Evolutionary conservation across 1,140 invertebrate genomes (phyloP), one percentile per base, ranked within the genome.

Genomic region (Stegodyphus mimosarum): DNA sequence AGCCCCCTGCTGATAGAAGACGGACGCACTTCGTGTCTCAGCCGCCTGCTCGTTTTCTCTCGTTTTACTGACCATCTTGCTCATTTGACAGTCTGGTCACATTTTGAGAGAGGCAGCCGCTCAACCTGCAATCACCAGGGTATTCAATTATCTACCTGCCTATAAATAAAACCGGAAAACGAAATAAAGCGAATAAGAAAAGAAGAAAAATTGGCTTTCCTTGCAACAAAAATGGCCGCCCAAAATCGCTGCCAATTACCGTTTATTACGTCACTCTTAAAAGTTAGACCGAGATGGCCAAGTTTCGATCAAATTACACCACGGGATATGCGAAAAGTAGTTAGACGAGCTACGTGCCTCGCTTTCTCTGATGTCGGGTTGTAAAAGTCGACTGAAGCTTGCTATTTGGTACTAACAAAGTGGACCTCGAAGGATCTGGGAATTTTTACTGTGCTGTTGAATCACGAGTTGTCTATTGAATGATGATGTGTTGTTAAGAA

Each of bases 141-240:
- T 77, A 77, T 77, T 77, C 74, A 77, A 77, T 77, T 77, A 77
- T 60, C 49, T 66, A 13, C 60, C 60, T 77, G 74, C 77, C 77
- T 60, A 79, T 79, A 79, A 79, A 79, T 79, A 79, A 79, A 73
- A 70, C 67, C 77, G 77, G 67, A 79, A 70, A 79, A 77, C 63
- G 49, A 77, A 77, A 67, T 11, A 60, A 60, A 60, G 9, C 9
- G 55, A 60, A 11, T 60, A 60, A 60, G 55, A 60, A 60, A 60
- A 60, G 15, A 60, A 60, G 15, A 67, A 67, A 77, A 77, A 66
- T n/a, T 6, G 2, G 17, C 18, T 11, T 15, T 18, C 49, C 49
- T 49, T 55, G 55, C 51, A 60, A 79, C 77, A 70, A 79, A 79
- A 79, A 79, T 70, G 64, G 67, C 74, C 74, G 63, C 77, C 53